Base-by-base conservation (phyloP, 35 echinoderm and acorn worm species). In the Heliocidaris tuberculata region DNA sequence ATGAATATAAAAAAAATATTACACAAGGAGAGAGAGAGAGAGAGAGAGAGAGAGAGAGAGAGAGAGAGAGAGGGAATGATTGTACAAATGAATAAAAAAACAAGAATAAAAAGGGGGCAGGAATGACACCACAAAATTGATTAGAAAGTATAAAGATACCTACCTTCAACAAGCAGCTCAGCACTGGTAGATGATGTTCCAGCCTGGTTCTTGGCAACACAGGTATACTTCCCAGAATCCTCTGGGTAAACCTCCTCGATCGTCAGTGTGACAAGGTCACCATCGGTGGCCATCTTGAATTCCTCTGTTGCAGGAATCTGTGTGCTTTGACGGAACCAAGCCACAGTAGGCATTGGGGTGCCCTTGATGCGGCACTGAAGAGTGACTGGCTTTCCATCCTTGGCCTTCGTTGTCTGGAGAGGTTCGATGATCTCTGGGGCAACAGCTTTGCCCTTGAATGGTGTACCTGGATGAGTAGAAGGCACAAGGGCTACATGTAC, bases 151-250 rank as follows among this genome's bases (percentile, higher is more conserved):
- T 50, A 65, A 70, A 24, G 24, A 89, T 4, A 89, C 31, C 2
- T 85, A 99, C 98, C 98, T 99, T 99, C 98, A 9, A 99, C 98
- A 93, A 99, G 94, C 31, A 99, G 86, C 48, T 99, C 98, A 30
- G 98, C 97, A 93, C 95, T 96, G 47, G 96, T 99, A 2, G 96
- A 97, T 85, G 96, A 95, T 30, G 94, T 96, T 50, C 98, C 98
- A 32, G 92, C 98, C 48, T 95, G 93, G 94, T 99, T 99, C 93
- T 99, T 99, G 56, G 98, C 98, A 30, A 97, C 97, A 47, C 98
- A 99, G 48, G 98, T 99, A 89, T 99, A 99, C 92, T 99, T 97
- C 32, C 98, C 98, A 48, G 98, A 99, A 91, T 99, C 98, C 59
- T 99, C 98, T 48, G 98, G 98, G 92, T 96, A 97, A 1, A 99